phyloP scores from a whole-genome alignment of 2,888 invertebrate species.

The Matsumyia berberina region DNA sequence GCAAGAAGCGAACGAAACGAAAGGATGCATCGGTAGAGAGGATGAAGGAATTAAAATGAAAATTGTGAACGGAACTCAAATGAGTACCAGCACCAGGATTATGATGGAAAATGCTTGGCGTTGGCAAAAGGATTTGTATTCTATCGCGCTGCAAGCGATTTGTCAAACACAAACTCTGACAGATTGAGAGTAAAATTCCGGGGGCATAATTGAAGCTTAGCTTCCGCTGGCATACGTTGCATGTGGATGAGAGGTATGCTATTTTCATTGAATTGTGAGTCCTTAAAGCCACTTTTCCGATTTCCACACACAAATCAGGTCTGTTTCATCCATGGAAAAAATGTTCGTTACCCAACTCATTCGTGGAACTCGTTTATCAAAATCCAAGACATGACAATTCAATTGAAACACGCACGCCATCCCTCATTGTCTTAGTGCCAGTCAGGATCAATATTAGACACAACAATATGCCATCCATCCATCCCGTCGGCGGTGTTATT shows the following conservation, averaged over 20 bases:
- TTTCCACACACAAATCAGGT: too few species aligned
- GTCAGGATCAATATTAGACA: constrained; percentile 11
- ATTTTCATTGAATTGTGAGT: background rate
- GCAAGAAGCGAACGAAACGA: constrained; percentile 20
- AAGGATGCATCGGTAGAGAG: background rate
- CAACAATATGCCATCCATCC: constrained; percentile 11
- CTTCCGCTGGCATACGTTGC: background rate
- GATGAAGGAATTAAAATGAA: constrained; percentile 46
- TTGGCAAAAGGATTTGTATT: constrained; percentile 20
- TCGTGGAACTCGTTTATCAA: background rate
- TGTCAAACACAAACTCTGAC: constrained; percentile 21
- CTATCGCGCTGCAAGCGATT: constrained; percentile 35
- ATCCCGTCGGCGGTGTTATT: background rate
- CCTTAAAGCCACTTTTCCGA: too few species aligned
- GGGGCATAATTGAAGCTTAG: background rate
- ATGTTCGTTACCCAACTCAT: too few species aligned
- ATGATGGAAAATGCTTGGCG: constrained; percentile 8
- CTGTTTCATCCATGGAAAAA: too few species aligned
- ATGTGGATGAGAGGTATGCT: background rate
- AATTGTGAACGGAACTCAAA: constrained; percentile 49
- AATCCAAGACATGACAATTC: constrained; percentile 3
- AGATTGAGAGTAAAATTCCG: constrained; percentile 24
- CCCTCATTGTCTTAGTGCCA: background rate
- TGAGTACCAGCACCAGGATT: constrained; percentile 36
- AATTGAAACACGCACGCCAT: background rate